Evolutionary conservation across 2,888 invertebrate genomes (phyloP).

Genomic region (Isotomurus palustris): DNA sequence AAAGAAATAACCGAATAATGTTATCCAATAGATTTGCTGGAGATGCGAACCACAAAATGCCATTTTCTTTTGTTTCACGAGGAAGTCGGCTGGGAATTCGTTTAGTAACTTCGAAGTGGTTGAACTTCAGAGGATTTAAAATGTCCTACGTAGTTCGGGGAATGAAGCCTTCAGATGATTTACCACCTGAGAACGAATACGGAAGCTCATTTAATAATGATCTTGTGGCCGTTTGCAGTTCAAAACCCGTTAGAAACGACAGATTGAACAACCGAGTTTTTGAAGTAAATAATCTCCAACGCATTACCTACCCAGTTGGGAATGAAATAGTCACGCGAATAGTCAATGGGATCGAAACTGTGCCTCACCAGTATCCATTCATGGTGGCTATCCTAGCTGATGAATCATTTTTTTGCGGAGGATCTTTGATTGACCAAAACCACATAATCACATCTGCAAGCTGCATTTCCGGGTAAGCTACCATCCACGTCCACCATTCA

Average conservation of each 20-base stretch:
- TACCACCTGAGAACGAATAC: constrained; percentile 23
- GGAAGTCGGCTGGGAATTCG: constrained; percentile 31
- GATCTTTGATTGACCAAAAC: constrained; percentile 30
- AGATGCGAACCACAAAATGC: constrained; percentile 38
- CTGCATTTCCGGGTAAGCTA: constrained; percentile 20
- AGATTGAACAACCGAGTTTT: constrained; percentile 13
- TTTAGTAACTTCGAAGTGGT: constrained; percentile 29
- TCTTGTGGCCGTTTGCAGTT: constrained; percentile 35
- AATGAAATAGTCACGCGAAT: constrained; percentile 11
- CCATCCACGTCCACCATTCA: background rate
- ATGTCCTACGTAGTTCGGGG: constrained; percentile 35
- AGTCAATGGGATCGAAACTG: constrained; percentile 35
- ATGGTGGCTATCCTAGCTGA: constrained; percentile 38
- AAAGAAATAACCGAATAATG: background rate
- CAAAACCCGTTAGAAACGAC: constrained; percentile 18
- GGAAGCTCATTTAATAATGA: constrained; percentile 30
- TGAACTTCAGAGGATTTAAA: constrained; percentile 43
- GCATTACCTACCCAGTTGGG: background rate
- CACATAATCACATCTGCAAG: constrained; percentile 41
- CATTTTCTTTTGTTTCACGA: constrained; percentile 33
- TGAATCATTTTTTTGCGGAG: constrained; percentile 34
- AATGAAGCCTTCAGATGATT: constrained; percentile 17
- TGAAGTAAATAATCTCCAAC: background rate
- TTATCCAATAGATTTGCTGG: constrained; percentile 34
- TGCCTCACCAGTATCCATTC: constrained; percentile 39